Base-by-base conservation (phyloP, 2,797 vertebrate species). In the Scolopax rusticola region DNA sequence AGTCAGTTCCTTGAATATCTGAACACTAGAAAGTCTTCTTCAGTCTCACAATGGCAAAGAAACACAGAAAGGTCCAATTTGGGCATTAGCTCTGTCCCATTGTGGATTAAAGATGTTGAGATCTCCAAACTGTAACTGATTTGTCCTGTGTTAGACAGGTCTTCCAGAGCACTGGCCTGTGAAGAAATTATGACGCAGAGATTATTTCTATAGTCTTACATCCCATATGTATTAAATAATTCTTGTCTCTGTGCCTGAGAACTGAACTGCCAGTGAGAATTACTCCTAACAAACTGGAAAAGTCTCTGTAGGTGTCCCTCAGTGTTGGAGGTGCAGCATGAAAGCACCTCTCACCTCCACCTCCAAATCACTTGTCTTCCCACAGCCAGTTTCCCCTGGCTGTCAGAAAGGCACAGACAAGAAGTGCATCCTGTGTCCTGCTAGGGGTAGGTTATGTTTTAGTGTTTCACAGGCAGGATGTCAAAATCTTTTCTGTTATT, bases 1-100 rank as follows among this genome's bases (percentile, higher is more conserved):
- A 87, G 75, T 89, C 68, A 80, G 50, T 71, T 95, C 77, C 65
- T 90, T 89, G 78, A 88, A 92, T 93, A 95, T 93, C 32, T 78
- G 90, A 90, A 90, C n/a, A 84, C 18, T 74, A 83, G 33, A 84
- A 94, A 92, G 68, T 74, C 75, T 84, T 95, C 87, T 69, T 92
- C 59, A 77, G 57, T 51, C 53, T 87, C 68, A 51, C 47, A 90
- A 51, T 2, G 1, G 33, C 53, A 83, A 83, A 90, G 45, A 87
- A 90, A 90, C 33, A 77, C 8, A 57, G 45, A 70, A 77, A 84
- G 25, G 19, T 77, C 48, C 77, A 79, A 83, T 40, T 56, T n/a
- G 78, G 33, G 11, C 50, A 65, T 90, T 50, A 82, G 23, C 2
- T 2, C 9, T 40, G 48, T 33, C 25, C 45, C 12, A 47, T 1